Evolutionary conservation across 2,797 vertebrate genomes (phyloP), one percentile per base, ranked within the genome.

Genomic region (Chromobotia macracanthus): DNA sequence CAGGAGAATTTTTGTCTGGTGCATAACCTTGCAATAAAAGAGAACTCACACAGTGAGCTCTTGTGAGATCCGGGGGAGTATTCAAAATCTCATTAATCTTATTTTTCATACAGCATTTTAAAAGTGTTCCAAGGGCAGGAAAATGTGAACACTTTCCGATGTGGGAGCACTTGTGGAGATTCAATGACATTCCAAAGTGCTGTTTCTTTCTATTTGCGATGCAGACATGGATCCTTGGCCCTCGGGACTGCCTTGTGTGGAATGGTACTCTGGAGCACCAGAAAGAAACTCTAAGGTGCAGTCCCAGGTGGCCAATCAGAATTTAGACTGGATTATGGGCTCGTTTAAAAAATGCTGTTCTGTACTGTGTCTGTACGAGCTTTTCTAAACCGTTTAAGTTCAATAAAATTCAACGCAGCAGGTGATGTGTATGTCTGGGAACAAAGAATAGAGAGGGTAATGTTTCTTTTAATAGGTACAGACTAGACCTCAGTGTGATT

Each of bases 271-370:
- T 89, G 86, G 88, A 90, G 91, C 88, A 88, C 89, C 90, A 91
- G 89, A 90, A 90, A 89, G 87, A 87, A 91, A 91, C 89, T 89
- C 70, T 83, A 89, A 92, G 90, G 88, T 88, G 89, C 84, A 85
- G 86, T 90, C 91, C 88, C 90, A 80, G 2, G 88, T 51, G 83
- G 56, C 60, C 44, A 77, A 75, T 85, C 68, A 78, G 60, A 46
- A 69, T 70, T 74, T 61, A 84, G 75, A 80, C 80, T 67, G 89
- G 90, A 93, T 93, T 92, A 91, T 79, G 87, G 87, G 84, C 87
- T 87, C 84, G 80, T 86, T 88, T 90, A 87, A 88, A 84, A 85
- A 80, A 83, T 87, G 82, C 86, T 81, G 66, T 83, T 81, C 69
- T 72, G 75, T 70, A 76, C 50, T 7, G 60, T 66, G 61, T 83